phyloP scores from a whole-genome alignment of 2,888 invertebrate genomes.

The Auanema freiburgensis region DNA sequence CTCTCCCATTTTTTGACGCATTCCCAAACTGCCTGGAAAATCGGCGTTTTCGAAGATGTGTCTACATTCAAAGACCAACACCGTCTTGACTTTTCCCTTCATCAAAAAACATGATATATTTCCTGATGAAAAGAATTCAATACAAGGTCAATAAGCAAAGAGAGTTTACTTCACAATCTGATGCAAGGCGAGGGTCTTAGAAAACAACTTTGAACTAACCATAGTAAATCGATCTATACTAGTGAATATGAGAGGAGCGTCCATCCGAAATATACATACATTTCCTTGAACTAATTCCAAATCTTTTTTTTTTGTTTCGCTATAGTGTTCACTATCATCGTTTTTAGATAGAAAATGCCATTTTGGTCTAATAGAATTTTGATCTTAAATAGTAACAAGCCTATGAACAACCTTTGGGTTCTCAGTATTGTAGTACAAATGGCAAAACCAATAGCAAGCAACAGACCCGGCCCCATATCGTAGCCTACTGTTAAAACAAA shows the following conservation, averaged over 20 bases:
- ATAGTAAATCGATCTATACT: constrained; percentile 57
- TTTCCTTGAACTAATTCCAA: constrained; percentile 50
- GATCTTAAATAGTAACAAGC: background rate
- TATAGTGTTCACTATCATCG: constrained; percentile 41
- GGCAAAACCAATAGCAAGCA: constrained; percentile 56
- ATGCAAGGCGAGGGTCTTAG: too few species aligned
- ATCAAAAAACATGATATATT: too few species aligned
- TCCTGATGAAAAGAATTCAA: too few species aligned
- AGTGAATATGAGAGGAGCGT: constrained; percentile 61
- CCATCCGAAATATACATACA: constrained; percentile 60
- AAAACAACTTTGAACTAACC: too few species aligned
- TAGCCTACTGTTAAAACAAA: constrained; percentile 58
- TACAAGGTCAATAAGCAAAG: too few species aligned
- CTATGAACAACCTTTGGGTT: constrained; percentile 34
- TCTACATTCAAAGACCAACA: background rate
- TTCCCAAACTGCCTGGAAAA: constrained; percentile 43
- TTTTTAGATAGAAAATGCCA: constrained; percentile 60
- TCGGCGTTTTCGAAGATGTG: too few species aligned
- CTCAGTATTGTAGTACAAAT: constrained; percentile 57
- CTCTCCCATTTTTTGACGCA: constrained; percentile 48
- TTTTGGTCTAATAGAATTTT: constrained; percentile 45
- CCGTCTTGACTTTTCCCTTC: too few species aligned
- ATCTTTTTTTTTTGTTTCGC: constrained; percentile 44
- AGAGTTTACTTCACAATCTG: too few species aligned
- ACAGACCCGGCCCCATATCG: constrained; percentile 59